Evolutionary conservation across 2,888 invertebrate species (phyloP).

Genomic region (Quadroppia sp.): DNA sequence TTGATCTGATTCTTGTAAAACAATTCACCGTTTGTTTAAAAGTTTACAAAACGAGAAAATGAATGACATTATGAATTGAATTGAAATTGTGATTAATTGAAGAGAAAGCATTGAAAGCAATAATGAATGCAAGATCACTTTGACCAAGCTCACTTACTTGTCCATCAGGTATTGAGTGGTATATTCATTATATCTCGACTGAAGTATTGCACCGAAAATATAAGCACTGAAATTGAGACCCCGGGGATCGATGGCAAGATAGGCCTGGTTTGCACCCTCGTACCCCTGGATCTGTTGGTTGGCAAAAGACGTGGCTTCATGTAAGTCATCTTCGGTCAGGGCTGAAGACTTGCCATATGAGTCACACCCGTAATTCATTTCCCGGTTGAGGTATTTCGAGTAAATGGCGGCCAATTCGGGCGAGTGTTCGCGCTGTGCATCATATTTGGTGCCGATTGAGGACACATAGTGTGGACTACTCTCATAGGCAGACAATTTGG

Average conservation of each 20-base stretch:
- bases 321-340: slow-evolving; percentile 34
- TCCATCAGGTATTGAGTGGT: slow-evolving; percentile 39
- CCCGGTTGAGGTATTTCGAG: slow-evolving; percentile 24
- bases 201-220: slow-evolving; percentile 41
- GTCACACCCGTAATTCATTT: slow-evolving; percentile 28
- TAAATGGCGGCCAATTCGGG: slow-evolving; percentile 41
- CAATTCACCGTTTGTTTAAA: too few relatives aligned
- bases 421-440: slow-evolving; percentile 38
- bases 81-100: too few relatives aligned
- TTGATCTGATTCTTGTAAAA: too few relatives aligned
- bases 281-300: slow-evolving; percentile 39
- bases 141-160: slow-evolving; percentile 36
- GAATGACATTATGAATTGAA: too few relatives aligned
- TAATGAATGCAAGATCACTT: too few relatives aligned
- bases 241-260: slow-evolving; percentile 41
- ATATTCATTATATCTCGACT: slow-evolving; percentile 41
- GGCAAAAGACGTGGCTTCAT: slow-evolving; percentile 35
- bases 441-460: slow-evolving; percentile 26
- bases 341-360: slow-evolving; percentile 11
- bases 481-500: background rate
- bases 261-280: slow-evolving; percentile 39
- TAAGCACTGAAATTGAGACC: slow-evolving; percentile 42
- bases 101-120: background rate
- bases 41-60: too few relatives aligned
- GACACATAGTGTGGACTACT: background rate